Evolutionary conservation across 2,113 vertebrate genomes (phyloP), one percentile per base, ranked within the genome.

Genomic region (Echinops telfairi): DNA sequence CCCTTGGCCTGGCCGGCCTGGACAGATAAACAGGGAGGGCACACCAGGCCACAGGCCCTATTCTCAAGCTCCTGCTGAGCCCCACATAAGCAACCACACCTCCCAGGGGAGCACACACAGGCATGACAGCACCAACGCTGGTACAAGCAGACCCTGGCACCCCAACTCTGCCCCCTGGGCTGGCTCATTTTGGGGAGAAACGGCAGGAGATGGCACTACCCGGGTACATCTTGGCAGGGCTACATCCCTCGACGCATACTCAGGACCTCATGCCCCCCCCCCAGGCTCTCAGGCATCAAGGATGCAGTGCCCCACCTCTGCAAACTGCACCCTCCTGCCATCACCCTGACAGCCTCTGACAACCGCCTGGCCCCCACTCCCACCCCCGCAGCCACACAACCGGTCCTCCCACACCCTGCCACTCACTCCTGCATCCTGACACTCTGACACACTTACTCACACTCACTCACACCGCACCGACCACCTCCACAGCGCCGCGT

Each of bases 341-440:
- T 96, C 96, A 96, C 95, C 95, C 92, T 95, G 96, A 94, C 96
- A 96, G 96, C 58, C 94, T 86, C 89, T 95, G 94, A 90, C 96
- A 94, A 64, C 79, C 95, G 76, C 92, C 90, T 66, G 47, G 47
- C 47, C 12, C 47, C 89, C 94, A 92, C 93, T 70, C 87, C 95
- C 90, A 83, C 95, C 62, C 81, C 86, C 84, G 31, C 92, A 25
- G 70, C 20, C 57, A 66, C 91, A 62, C 96, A 86, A 94, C 83
- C 31, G 33, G 89, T 20, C 92, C 82, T 91, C 97, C 96, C 86
- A 97, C 92, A 81, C 92, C 68, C 96, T 97, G 96, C 96, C 95
- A 97, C 96, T 96, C 96, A 95, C 94, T 78, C 94, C 88, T 36
- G 76, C 92, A 68, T 77, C 90, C 75, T 96, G 92, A 94, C 96